phyloP scores from a whole-genome alignment of 2,797 vertebrate genomes.

The Lithobates pipiens region DNA sequence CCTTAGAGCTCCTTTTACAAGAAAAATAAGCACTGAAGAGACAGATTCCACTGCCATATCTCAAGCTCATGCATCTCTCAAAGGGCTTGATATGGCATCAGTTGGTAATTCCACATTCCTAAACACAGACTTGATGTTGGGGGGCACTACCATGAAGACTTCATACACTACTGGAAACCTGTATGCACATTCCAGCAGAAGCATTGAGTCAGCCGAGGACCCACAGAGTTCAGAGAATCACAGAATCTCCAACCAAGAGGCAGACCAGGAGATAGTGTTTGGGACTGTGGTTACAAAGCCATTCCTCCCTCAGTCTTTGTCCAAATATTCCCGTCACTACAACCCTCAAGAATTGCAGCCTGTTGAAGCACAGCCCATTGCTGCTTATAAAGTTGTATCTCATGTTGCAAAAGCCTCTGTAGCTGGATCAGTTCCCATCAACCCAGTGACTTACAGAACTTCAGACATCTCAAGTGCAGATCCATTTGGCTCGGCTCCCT shows the following conservation, averaged over 20 bases:
- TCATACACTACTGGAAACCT: slow-evolving; percentile 51
- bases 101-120: slow-evolving; percentile 53
- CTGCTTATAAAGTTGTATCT: slow-evolving; percentile 73
- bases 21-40: slow-evolving; percentile 80
- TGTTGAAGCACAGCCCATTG: slow-evolving; percentile 67
- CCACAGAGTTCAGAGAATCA: slow-evolving; percentile 55
- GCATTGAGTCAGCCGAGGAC: slow-evolving; percentile 68
- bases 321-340: slow-evolving; percentile 96
- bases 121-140: slow-evolving; percentile 56
- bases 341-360: slow-evolving; percentile 70
- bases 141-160: neutral
- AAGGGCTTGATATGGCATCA: slow-evolving; percentile 59
- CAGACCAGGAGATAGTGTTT: slow-evolving; percentile 66
- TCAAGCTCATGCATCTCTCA: slow-evolving; percentile 60
- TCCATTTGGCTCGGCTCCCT: slow-evolving; percentile 84
- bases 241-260: slow-evolving; percentile 63
- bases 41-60: slow-evolving; percentile 52
- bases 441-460: slow-evolving; percentile 79
- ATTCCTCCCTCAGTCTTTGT: slow-evolving; percentile 87
- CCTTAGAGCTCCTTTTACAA: slow-evolving; percentile 92
- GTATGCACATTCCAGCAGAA: slow-evolving; percentile 25
- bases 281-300: slow-evolving; percentile 72
- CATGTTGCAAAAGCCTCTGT: slow-evolving; percentile 76
- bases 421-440: slow-evolving; percentile 80
- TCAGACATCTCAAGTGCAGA: slow-evolving; percentile 72